Evolutionary conservation across 2,797 vertebrate genomes (phyloP).

Genomic region (Lagocephalus sceleratus): DNA sequence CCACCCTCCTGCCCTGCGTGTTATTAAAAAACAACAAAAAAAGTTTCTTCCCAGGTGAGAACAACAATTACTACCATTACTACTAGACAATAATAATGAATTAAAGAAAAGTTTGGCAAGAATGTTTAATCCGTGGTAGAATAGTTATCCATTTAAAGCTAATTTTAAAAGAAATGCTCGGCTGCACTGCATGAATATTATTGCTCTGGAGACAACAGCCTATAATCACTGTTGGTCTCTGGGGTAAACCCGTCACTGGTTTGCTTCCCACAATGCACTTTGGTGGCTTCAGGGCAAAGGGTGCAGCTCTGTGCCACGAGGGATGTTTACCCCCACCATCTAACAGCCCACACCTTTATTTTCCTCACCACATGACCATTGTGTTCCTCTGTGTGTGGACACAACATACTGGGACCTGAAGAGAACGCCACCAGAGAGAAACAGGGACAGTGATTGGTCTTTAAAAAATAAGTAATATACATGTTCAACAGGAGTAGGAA

Average conservation of each 20-base stretch:
- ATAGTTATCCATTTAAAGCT: no score
- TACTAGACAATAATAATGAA: no score
- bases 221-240: constrained; percentile 35
- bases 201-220: constrained; percentile 7
- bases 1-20: no score
- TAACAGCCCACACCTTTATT: constrained; percentile 42
- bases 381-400: constrained; percentile 22
- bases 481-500: no score
- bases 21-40: no score
- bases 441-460: neutral
- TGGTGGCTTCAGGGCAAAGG: constrained; percentile 59
- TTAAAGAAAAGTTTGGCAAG: no score
- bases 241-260: constrained; percentile 37
- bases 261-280: constrained; percentile 59
- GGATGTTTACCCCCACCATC: constrained; percentile 34
- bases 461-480: no score
- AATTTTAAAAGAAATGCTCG: no score
- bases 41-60: no score
- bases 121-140: no score
- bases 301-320: constrained; percentile 46
- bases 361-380: constrained; percentile 9
- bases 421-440: neutral
- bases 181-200: no score
- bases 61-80: no score
- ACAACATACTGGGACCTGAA: constrained; percentile 17